Evolutionary conservation across 2,113 vertebrate genomes (phyloP), one percentile per base, ranked within the genome.

Genomic region (Zosterops borbonicus): DNA sequence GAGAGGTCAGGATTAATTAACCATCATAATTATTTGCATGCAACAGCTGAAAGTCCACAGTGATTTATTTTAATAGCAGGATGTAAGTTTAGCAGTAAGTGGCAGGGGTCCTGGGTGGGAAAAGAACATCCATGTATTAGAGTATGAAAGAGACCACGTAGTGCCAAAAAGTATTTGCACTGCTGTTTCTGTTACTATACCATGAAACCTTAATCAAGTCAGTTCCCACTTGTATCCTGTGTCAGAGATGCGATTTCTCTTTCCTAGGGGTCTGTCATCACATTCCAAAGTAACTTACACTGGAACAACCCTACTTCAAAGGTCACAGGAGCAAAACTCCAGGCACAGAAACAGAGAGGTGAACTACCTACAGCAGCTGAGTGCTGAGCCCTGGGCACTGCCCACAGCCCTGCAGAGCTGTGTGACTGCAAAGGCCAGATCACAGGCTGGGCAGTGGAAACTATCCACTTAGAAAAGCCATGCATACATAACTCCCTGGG

Each of bases 1-100:
- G 79, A 96, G 76, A 97, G 78, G 71, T 88, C 90, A 77, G 79
- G 83, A 93, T 96, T 97, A 97, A 96, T 89, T 84, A 90, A 90
- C 42, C 68, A 65, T 22, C 2, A 1, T 68, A 69, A 90, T 96
- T 95, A 86, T 90, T 94, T 77, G 56, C 95, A 95, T 96, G 96
- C 97, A 96, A 91, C 80, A 94, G 79, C 60, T 91, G 52, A 77
- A 93, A 89, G 81, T 93, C 64, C 87, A 85, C n/a, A 64, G 73
- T 74, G 76, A 42, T 77, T 94, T 56, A 74, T 92, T 97, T 92
- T 84, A 95, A 96, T 69, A 53, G 62, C 9, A 10, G 24, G 23
- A 59, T 92, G 60, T 60, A 64, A 96, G 80, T 82, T 89, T 78
- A 94, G 90, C 73, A 81, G 2, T 87, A 90, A 86, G 71, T 58